phyloP scores from a whole-genome alignment of 2,797 vertebrate species.

The Anguilla marmorata region DNA sequence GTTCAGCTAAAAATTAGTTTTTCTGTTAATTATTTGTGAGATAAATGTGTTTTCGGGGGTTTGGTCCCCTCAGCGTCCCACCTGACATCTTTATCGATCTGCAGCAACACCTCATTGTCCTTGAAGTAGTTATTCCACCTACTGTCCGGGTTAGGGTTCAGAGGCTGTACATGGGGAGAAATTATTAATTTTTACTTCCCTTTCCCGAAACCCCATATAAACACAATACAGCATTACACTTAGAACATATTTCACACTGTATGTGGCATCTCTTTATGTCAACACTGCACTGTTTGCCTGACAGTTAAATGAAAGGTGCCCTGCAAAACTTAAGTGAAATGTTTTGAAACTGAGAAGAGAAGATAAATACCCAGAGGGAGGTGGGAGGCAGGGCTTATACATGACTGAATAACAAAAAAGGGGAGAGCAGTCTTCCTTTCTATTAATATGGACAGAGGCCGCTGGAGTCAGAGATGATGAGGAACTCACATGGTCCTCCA shows the following conservation, averaged over 20 bases:
- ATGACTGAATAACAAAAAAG: background rate
- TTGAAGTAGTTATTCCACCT: slow-evolving; percentile 97
- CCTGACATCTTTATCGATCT: slow-evolving; percentile 99
- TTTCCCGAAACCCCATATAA: background rate
- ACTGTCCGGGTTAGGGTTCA: slow-evolving; percentile 96
- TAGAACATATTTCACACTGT: background rate
- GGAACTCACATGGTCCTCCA: slow-evolving; percentile 87
- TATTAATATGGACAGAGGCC: background rate
- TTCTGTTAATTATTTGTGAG: background rate
- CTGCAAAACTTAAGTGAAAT: background rate
- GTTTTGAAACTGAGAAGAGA: background rate
- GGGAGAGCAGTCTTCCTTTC: background rate
- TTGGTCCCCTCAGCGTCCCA: slow-evolving; percentile 50
- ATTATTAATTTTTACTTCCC: background rate
- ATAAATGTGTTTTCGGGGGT: background rate
- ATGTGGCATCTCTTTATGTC: background rate
- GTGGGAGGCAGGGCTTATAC: background rate
- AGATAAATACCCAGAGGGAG: background rate
- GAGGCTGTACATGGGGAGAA: slow-evolving; percentile 71
- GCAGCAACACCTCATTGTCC: slow-evolving; percentile 95
- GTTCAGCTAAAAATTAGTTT: background rate
- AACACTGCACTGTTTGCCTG: background rate
- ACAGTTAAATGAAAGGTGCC: background rate
- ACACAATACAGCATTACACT: background rate
- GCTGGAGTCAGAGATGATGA: background rate